phyloP scores from a whole-genome alignment of 2,888 invertebrate species.

The Protonemura montana region DNA sequence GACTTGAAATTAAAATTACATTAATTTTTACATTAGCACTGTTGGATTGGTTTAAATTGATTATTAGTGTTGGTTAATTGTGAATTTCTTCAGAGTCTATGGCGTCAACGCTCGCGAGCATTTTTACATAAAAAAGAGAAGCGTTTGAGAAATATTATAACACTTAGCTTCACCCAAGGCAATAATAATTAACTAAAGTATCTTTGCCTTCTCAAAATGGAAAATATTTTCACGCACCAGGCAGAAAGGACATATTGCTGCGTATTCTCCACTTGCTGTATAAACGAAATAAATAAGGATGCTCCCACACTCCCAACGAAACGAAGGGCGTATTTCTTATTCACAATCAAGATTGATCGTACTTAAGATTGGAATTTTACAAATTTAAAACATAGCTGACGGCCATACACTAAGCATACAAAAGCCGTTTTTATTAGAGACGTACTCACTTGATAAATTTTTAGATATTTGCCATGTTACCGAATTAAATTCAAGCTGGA shows the following conservation, averaged over 20 bases:
- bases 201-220: no score
- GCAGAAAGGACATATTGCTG: background rate
- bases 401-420: background rate
- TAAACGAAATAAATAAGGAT: background rate
- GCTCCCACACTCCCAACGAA: background rate
- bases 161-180: no score
- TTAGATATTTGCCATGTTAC: background rate
- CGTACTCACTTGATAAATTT: background rate
- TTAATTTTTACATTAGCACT: constrained; percentile 25
- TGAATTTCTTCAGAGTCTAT: background rate
- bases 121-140: no score
- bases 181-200: no score
- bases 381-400: background rate
- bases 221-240: no score
- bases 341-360: background rate
- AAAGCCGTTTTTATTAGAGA: background rate
- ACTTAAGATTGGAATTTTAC: background rate
- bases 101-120: no score
- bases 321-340: constrained; percentile 1
- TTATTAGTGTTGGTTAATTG: background rate
- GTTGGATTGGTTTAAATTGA: constrained; percentile 31
- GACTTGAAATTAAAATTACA: background rate
- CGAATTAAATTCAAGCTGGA: background rate
- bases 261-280: background rate
- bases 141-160: no score